phyloP scores from a whole-genome alignment of 1,140 invertebrate genomes.

The Drosophila kohkoa region DNA sequence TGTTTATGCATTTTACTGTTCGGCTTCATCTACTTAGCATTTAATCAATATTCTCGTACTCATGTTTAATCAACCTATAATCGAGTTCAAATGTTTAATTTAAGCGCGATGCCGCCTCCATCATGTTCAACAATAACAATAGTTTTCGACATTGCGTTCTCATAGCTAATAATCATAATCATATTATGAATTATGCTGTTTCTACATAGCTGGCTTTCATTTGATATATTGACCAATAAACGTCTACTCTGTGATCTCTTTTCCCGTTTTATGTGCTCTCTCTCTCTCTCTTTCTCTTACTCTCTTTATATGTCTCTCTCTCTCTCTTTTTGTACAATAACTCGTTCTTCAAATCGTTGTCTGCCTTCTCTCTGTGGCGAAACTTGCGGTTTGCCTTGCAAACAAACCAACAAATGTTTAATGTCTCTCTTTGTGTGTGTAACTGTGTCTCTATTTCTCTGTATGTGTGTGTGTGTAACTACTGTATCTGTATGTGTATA shows the following conservation, averaged over 20 bases:
- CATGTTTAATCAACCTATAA: not conserved
- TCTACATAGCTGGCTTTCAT: slow-evolving; percentile 47
- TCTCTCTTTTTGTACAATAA: slow-evolving; percentile 54
- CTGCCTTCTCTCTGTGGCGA: slow-evolving; percentile 32
- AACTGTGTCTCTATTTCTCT: slow-evolving; percentile 52
- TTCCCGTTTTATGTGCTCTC: slow-evolving; percentile 74
- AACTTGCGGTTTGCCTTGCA: slow-evolving; percentile 42
- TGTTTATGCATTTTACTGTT: slow-evolving; percentile 41
- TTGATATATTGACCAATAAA: slow-evolving; percentile 66
- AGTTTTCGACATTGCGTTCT: slow-evolving; percentile 25
- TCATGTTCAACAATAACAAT: slow-evolving; percentile 13
- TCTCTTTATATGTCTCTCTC: slow-evolving; percentile 29
- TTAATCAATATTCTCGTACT: slow-evolving; percentile 22
- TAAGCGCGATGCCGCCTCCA: slow-evolving; percentile 25
- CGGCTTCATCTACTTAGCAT: slow-evolving; percentile 53
- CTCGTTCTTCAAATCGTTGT: slow-evolving; percentile 39
- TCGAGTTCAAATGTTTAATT: slow-evolving; percentile 1
- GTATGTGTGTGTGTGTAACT: slow-evolving; percentile 56
- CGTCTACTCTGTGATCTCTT: slow-evolving; percentile 75
- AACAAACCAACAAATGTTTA: slow-evolving; percentile 2
- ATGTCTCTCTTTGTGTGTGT: slow-evolving; percentile 59
- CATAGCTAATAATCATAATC: slow-evolving; percentile 32
- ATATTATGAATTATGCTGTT: slow-evolving; percentile 46
- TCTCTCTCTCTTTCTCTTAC: slow-evolving; percentile 52
- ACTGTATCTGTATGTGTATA: slow-evolving; percentile 51